Percentiles rank a stretch among this genome's conserved stretches.
phyloP scores from a whole-genome alignment of 2,113 vertebrate genomes.

The Trachemys scripta region DNA sequence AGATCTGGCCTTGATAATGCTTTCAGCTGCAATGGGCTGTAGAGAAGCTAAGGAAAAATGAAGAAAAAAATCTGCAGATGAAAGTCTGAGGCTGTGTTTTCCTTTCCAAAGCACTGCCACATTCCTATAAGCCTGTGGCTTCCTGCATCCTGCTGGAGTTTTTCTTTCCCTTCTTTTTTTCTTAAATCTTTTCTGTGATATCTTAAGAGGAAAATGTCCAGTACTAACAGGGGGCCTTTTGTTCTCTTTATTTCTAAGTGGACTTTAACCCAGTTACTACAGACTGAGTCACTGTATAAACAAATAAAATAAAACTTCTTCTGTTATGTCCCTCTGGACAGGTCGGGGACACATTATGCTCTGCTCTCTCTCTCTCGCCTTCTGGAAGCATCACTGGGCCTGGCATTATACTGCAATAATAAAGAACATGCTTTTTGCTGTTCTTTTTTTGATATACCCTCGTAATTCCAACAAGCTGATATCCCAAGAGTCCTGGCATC shows the following conservation, averaged over 20 bases:
- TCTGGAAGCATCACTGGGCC: slow-evolving; percentile 44
- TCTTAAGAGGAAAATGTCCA: slow-evolving; percentile 86
- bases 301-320: slow-evolving; percentile 83
- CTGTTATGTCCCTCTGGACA: slow-evolving; percentile 78
- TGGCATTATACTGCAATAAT: slow-evolving; percentile 36
- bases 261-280: slow-evolving; percentile 87
- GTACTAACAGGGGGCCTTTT: slow-evolving; percentile 85
- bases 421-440: slow-evolving; percentile 52
- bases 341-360: slow-evolving; percentile 72
- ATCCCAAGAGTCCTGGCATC: slow-evolving; percentile 38
- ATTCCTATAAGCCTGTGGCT: slow-evolving; percentile 80
- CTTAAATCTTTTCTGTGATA: slow-evolving; percentile 81
- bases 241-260: slow-evolving; percentile 83
- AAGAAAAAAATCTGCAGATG: slow-evolving; percentile 74
- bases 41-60: slow-evolving; percentile 68
- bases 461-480: slow-evolving; percentile 50
- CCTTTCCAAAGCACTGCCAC: slow-evolving; percentile 79
- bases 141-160: slow-evolving; percentile 80
- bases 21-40: slow-evolving; percentile 67
- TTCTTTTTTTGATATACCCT: slow-evolving; percentile 48
- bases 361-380: slow-evolving; percentile 40
- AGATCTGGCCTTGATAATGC: slow-evolving; percentile 48
- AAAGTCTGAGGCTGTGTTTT: slow-evolving; percentile 79
- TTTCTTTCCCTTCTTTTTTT: slow-evolving; percentile 11
- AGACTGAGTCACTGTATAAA: slow-evolving; percentile 85